Conservation (phyloP, 2,113 vertebrate genomes). For the Rhadina sibilatrix region DNA sequence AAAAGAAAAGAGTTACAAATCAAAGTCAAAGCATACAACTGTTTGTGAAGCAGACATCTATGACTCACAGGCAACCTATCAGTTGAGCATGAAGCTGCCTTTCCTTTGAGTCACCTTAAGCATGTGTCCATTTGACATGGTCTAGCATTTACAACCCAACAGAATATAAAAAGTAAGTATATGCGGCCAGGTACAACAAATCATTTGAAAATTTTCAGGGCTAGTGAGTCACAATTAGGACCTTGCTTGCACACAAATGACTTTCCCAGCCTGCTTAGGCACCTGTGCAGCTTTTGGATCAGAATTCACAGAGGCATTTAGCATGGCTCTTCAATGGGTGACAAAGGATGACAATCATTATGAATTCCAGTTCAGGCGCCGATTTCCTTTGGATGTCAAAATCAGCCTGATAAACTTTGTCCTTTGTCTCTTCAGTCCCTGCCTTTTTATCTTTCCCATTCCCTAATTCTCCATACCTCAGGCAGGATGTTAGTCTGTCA, state of each 20-base stretch:
- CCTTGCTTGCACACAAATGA: background rate
- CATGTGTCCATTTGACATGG: background rate
- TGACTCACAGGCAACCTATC: background rate
- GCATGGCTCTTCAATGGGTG: background rate
- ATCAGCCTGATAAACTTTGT: background rate
- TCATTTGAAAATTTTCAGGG: background rate
- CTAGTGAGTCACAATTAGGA: background rate
- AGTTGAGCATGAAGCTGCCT: background rate
- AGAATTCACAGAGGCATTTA: background rate
- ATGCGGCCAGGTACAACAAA: background rate
- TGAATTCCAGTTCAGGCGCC: background rate
- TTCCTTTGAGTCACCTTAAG: background rate
- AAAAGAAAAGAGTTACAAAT: background rate
- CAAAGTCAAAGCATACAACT: background rate
- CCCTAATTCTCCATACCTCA: background rate
- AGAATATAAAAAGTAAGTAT: background rate
- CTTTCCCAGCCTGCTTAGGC: background rate
- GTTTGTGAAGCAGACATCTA: background rate
- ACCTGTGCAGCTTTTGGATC: background rate
- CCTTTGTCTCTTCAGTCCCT: background rate
- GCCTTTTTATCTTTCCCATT: background rate
- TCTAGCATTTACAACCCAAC: background rate
- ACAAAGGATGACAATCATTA: rapidly evolving
- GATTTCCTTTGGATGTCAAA: background rate
- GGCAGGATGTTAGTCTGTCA: background rate